Evolutionary conservation across 2,888 invertebrate genomes (phyloP).

Genomic region (Arge pagana): DNA sequence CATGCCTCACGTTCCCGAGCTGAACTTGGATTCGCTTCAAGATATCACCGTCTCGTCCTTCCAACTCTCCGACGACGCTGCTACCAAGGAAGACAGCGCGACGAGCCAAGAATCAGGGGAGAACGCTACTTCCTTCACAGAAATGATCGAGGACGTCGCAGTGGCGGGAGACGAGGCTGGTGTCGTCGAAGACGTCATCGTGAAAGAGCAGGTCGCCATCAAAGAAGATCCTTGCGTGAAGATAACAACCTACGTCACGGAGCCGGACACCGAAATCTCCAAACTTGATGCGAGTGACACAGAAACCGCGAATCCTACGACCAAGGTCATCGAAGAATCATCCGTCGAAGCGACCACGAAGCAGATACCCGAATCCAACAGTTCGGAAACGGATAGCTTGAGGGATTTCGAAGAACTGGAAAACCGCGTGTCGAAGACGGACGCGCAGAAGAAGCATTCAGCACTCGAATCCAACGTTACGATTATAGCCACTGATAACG

Average conservation of each 20-base stretch:
- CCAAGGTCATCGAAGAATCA: too few relatives aligned
- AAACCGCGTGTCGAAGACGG: neutral
- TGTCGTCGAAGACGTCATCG: slow-evolving; percentile 4
- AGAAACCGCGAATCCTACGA: too few relatives aligned
- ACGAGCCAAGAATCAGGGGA: slow-evolving; percentile 27
- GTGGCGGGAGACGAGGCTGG: slow-evolving; percentile 25
- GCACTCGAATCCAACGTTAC: too few relatives aligned
- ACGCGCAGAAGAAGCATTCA: neutral
- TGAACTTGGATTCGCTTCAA: slow-evolving; percentile 50
- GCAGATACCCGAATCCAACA: neutral
- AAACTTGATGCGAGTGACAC: too few relatives aligned
- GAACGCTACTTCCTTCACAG: slow-evolving; percentile 32
- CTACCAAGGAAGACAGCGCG: slow-evolving; percentile 21
- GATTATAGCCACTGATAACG: too few relatives aligned
- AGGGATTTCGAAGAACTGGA: slow-evolving; percentile 1
- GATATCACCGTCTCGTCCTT: slow-evolving; percentile 50
- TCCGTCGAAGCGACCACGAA: too few relatives aligned
- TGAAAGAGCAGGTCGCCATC: slow-evolving; percentile 16
- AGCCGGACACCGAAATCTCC: neutral
- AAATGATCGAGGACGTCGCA: slow-evolving; percentile 22
- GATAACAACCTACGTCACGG: slow-evolving; percentile 11
- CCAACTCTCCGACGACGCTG: slow-evolving; percentile 40
- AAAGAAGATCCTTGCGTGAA: slow-evolving; percentile 26
- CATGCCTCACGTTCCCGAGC: slow-evolving; percentile 47
- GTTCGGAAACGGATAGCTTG: neutral